These are phyloP conservation scores for Pachliopta kotzebuea DNA, from an alignment of 2,888 invertebrate species.

Conservation along the genomic window DNA sequence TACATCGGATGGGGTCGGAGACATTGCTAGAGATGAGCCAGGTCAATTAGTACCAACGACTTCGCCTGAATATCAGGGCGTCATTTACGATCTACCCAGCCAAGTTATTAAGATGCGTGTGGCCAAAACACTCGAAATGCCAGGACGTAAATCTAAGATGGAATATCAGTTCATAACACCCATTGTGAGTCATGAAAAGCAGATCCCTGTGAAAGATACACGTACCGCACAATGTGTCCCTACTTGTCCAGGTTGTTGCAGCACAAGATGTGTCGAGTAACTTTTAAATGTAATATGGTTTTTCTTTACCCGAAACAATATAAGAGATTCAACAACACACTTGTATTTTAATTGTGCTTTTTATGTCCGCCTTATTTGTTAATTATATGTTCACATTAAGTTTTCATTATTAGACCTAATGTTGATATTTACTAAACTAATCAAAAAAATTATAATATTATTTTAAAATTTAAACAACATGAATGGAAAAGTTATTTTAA, in stretches of 20 bases:
- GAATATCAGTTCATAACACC: constrained; percentile 74
- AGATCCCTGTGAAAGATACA: constrained; percentile 55
- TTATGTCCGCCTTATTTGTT: neutral
- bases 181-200: constrained; percentile 44
- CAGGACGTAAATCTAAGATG: constrained; percentile 63
- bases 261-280: constrained; percentile 34
- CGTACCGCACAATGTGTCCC: constrained; percentile 63
- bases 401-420: neutral
- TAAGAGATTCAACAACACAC: neutral
- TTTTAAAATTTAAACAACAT: too few relatives aligned
- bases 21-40: constrained; percentile 64
- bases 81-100: constrained; percentile 57
- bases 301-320: neutral
- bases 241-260: constrained; percentile 48
- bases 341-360: neutral
- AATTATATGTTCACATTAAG: too few relatives aligned
- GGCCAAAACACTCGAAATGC: constrained; percentile 63
- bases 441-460: too few relatives aligned
- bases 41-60: constrained; percentile 52
- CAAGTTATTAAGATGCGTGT: constrained; percentile 70
- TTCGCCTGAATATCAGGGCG: constrained; percentile 58
- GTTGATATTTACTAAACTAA: neutral
- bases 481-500: too few relatives aligned
- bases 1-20: constrained; percentile 66
- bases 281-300: constrained; percentile 9